Base-by-base conservation (phyloP, 2,888 invertebrate genomes). In the Tachina fera region DNA sequence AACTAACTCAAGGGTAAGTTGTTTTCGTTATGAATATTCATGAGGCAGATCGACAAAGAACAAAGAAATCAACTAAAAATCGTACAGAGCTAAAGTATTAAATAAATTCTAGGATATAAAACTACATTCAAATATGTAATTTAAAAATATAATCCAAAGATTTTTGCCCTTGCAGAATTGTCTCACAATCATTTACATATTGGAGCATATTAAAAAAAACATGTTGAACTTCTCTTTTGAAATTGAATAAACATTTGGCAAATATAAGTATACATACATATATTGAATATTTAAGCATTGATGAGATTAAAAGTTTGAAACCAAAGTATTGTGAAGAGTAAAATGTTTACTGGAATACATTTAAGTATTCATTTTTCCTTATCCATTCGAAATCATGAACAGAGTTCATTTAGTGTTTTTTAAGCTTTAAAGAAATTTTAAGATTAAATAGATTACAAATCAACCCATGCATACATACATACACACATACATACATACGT, bases 1-100 rank as follows among this genome's bases (percentile, higher is more conserved):
- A 31, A 5, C 31, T 31, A 31, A 13, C 39, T 9, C 16, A 61
- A 49, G 19, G 10, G 39, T 41, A 11, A 22, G 19, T 74, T 49
- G 49, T 5, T 49, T 14, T 39, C 14, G 9, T 41, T 41, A 61
- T 74, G 74, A 74, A 74, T 74, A 74, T 74, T 60, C 49, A 49
- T 60, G 39, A 61, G 14, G 1, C 39, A 10, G 5, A 41, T 16
- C 13, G 13, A 49, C 49, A 19, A n/a, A 72, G 16, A 16, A 45
- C 31, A 31, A 19, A 5, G 3, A 16, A 16, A 13, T 10, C 14
- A 14, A 13, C 19, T 41, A 16, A 9, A 56, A 58, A 71, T 11
- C 9, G 31, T 9, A 47, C 14, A 22, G 31, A 41, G 47, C 16
- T 19, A 49, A n/a, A 72, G 47, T 39, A 70, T 16, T 16, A 39